Conservation (phyloP, 2,797 vertebrate species). For the Rhinichthys osculus region DNA sequence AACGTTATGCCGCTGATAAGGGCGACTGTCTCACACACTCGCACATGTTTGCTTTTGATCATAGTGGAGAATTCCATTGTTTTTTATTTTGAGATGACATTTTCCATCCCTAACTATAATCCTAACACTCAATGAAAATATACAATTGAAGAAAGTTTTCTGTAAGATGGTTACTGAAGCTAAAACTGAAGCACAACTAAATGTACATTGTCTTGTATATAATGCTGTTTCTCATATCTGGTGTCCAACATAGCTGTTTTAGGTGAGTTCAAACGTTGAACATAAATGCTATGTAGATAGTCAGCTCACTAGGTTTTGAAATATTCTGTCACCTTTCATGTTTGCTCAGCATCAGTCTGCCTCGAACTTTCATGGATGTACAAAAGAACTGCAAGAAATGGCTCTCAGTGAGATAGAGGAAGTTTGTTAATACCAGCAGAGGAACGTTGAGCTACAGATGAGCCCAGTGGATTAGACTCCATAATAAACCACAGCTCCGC, state of each 20-base stretch:
- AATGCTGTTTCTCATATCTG: no score
- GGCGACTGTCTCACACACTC: neutral
- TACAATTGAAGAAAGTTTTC: no score
- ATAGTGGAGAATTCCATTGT: neutral
- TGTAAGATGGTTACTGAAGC: neutral
- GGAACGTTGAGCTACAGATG: conserved; percentile 62
- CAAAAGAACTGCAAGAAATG: conserved; percentile 4
- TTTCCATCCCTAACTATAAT: neutral
- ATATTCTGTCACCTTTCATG: neutral
- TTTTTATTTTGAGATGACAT: neutral
- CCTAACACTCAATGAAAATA: no score
- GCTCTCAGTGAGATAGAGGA: conserved; percentile 5
- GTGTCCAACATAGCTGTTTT: neutral
- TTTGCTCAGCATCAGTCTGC: neutral
- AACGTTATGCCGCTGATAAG: conserved; percentile 23
- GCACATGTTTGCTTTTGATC: neutral
- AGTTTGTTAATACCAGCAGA: conserved; percentile 51
- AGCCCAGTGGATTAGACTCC: conserved; percentile 72
- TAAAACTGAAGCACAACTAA: neutral
- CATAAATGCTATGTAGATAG: neutral
- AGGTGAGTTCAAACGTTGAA: neutral
- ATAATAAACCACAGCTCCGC: conserved; percentile 74
- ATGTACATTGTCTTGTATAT: neutral
- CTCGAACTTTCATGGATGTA: conserved; percentile 7
- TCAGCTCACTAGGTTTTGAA: neutral